Percentiles rank a stretch among this genome's conserved stretches.
These are phyloP conservation scores for Lysiphlebus fabarum DNA, from an alignment of 1,140 invertebrate genomes.

Conservation along the genomic window DNA sequence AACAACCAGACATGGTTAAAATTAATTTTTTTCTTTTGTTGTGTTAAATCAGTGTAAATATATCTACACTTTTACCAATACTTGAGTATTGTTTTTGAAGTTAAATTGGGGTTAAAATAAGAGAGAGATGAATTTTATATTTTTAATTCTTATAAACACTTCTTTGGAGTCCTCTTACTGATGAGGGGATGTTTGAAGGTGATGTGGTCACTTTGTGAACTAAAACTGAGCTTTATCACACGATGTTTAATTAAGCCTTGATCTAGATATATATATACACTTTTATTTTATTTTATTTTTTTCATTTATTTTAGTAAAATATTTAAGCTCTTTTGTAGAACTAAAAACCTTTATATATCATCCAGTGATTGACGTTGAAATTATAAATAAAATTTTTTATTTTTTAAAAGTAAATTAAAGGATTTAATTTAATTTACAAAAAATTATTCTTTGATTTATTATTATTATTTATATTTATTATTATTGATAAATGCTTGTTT, in stretches of 20 bases:
- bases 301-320: slow-evolving; percentile 9
- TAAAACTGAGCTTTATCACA: slow-evolving; percentile 47
- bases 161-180: neutral
- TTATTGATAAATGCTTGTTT: too few species aligned
- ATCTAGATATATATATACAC: slow-evolving; percentile 44
- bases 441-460: too few species aligned
- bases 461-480: too few species aligned
- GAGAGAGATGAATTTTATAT: too few species aligned
- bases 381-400: too few species aligned
- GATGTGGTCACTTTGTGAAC: slow-evolving; percentile 56
- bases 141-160: neutral
- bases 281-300: slow-evolving; percentile 33
- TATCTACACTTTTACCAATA: too few species aligned
- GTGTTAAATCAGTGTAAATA: too few species aligned
- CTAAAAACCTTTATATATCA: slow-evolving; percentile 15
- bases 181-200: slow-evolving; percentile 14
- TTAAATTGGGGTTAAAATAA: too few species aligned
- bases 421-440: too few species aligned
- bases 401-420: too few species aligned
- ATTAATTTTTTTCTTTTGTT: slow-evolving; percentile 21
- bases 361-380: too few species aligned
- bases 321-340: slow-evolving; percentile 16
- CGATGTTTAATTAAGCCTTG: slow-evolving; percentile 56
- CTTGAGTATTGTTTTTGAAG: too few species aligned
- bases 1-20: slow-evolving; percentile 12